Conservation (phyloP, 1,140 invertebrate species). For the Megalonaias nervosa region DNA sequence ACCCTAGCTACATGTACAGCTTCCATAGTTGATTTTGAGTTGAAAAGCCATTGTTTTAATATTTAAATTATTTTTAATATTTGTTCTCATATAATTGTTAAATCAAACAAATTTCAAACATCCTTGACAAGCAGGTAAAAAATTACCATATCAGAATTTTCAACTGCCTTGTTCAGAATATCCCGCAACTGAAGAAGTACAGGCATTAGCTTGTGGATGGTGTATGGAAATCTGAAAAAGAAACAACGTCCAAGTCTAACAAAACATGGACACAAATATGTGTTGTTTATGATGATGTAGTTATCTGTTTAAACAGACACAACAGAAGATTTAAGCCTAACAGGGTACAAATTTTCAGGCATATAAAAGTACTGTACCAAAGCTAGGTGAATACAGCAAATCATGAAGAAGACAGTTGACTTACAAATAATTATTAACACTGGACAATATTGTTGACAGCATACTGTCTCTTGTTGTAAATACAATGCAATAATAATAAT, state of each 20-base stretch:
- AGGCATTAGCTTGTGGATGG: conserved; percentile 73
- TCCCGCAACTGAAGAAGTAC: conserved; percentile 69
- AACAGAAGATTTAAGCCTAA: background rate
- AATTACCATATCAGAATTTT: conserved; percentile 65
- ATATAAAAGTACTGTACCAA: no score
- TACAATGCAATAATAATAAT: no score
- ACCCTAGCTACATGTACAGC: no score
- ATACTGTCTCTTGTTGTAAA: no score
- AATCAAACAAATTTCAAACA: background rate
- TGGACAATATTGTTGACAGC: no score
- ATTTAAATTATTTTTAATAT: no score
- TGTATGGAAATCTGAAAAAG: conserved; percentile 57
- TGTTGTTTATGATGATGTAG: background rate
- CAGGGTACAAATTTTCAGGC: no score
- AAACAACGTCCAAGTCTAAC: background rate
- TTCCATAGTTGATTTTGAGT: no score
- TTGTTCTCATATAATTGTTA: background rate
- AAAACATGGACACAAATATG: background rate
- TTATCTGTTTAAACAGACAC: background rate
- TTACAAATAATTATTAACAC: no score
- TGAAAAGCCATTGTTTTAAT: no score
- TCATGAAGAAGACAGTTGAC: no score
- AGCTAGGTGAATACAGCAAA: no score
- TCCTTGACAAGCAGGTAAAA: background rate
- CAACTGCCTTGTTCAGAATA: conserved; percentile 59